These are phyloP conservation scores for Geophilus truncorum DNA, from an alignment of 2,888 invertebrate genomes.

Conservation along the genomic window DNA sequence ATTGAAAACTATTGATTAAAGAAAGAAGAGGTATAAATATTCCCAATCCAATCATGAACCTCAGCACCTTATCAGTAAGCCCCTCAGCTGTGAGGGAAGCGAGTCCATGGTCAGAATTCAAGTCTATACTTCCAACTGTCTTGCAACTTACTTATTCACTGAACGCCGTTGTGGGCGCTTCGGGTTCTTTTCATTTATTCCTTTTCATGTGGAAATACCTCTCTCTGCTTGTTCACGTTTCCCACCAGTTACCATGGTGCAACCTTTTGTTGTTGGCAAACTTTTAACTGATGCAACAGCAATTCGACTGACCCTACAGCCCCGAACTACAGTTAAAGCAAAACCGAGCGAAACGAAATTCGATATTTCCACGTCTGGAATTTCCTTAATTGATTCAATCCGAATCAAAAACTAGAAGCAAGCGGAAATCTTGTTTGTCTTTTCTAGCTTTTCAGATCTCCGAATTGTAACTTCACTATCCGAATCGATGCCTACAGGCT, in stretches of 20 bases:
- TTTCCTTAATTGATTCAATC: neutral
- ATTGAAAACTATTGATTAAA: neutral
- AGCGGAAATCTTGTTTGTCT: neutral
- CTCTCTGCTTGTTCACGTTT: neutral
- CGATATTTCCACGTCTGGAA: neutral
- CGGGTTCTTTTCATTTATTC: slow-evolving; percentile 21
- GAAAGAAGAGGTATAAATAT: neutral
- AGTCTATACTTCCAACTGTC: neutral
- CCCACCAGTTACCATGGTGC: neutral
- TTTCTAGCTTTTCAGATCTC: neutral
- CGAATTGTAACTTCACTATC: neutral
- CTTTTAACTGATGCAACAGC: neutral
- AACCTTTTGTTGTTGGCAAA: slow-evolving; percentile 8
- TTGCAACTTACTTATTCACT: neutral
- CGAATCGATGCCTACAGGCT: neutral
- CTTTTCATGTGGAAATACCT: slow-evolving; percentile 17
- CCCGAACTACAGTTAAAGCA: neutral
- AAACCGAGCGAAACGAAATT: neutral
- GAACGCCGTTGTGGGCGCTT: neutral
- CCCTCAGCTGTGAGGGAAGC: neutral
- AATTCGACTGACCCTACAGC: neutral
- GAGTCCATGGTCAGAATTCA: slow-evolving; percentile 4
- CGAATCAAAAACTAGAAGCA: neutral
- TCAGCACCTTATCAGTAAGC: slow-evolving; percentile 22
- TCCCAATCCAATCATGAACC: neutral